Conservation (phyloP, 2,113 vertebrate genomes). For the Platanista minor region DNA sequence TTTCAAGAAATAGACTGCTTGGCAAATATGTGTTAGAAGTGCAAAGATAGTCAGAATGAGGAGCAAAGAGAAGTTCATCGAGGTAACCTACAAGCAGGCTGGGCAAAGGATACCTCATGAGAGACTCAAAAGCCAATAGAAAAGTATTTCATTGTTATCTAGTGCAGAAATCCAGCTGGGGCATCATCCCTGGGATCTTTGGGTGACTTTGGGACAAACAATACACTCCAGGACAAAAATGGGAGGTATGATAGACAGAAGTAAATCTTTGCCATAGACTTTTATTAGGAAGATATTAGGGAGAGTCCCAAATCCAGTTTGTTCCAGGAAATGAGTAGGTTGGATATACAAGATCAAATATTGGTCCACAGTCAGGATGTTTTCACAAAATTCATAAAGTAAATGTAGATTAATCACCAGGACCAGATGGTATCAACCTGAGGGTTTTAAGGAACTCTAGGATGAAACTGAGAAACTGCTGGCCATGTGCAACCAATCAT, state of each 20-base stretch:
- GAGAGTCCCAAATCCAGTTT: slow-evolving; percentile 26
- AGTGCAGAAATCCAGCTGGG: neutral
- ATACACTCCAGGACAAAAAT: neutral
- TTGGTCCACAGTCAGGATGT: slow-evolving; percentile 44
- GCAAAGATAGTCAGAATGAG: neutral
- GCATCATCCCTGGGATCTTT: neutral
- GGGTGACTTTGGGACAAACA: neutral
- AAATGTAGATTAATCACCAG: slow-evolving; percentile 63
- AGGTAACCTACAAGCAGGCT: neutral
- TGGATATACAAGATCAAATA: slow-evolving; percentile 55
- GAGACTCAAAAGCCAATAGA: neutral
- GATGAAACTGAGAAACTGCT: neutral
- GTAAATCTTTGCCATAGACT: neutral
- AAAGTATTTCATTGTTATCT: neutral
- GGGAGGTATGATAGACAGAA: neutral
- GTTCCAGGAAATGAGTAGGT: slow-evolving; percentile 35
- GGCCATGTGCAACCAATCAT: slow-evolving; percentile 28
- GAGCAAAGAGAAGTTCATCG: neutral
- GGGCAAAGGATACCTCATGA: neutral
- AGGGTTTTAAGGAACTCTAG: slow-evolving; percentile 37
- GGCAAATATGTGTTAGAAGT: neutral
- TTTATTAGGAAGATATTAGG: slow-evolving; percentile 24
- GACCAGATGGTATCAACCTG: slow-evolving; percentile 30
- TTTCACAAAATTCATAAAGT: slow-evolving; percentile 40
- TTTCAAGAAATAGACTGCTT: neutral